These are phyloP conservation scores for Chaetodon auriga DNA, from an alignment of 2,113 vertebrate genomes.

Conservation along the genomic window DNA sequence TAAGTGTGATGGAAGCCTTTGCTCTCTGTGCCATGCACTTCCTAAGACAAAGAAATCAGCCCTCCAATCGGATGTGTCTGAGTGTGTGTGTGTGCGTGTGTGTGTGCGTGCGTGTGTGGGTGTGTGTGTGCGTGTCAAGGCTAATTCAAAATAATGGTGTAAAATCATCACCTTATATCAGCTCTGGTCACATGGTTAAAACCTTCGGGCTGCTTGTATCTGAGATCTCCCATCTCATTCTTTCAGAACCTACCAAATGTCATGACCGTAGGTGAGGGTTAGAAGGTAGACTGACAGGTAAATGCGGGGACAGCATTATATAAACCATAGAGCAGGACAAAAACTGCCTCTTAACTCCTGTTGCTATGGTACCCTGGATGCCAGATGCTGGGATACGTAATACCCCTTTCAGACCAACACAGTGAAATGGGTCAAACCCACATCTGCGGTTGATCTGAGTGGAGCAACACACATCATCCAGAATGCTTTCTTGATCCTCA, in stretches of 20 bases:
- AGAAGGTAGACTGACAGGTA: too few relatives aligned
- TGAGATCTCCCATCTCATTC: background rate
- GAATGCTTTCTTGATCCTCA: background rate
- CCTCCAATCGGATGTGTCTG: background rate
- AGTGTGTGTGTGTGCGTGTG: background rate
- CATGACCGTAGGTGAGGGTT: background rate
- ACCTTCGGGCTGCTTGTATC: background rate
- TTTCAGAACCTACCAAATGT: background rate
- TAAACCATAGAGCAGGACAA: background rate
- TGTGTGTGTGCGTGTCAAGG: background rate
- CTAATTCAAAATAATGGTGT: constrained; percentile 5
- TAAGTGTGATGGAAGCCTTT: constrained; percentile 42
- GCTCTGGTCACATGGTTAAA: constrained; percentile 8
- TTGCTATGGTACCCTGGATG: background rate
- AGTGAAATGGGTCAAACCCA: background rate
- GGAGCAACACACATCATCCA: background rate
- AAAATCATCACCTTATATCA: constrained; percentile 3
- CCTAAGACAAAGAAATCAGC: constrained; percentile 27
- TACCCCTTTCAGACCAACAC: background rate
- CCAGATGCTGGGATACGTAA: background rate
- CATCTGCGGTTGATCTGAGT: constrained; percentile 3
- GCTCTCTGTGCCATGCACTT: constrained; percentile 48
- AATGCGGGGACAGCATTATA: background rate
- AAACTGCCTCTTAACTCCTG: background rate
- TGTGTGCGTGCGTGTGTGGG: background rate